These are phyloP conservation scores for Pogonocherus hispidulus DNA, from an alignment of 2,888 invertebrate species.

Conservation along the genomic window DNA sequence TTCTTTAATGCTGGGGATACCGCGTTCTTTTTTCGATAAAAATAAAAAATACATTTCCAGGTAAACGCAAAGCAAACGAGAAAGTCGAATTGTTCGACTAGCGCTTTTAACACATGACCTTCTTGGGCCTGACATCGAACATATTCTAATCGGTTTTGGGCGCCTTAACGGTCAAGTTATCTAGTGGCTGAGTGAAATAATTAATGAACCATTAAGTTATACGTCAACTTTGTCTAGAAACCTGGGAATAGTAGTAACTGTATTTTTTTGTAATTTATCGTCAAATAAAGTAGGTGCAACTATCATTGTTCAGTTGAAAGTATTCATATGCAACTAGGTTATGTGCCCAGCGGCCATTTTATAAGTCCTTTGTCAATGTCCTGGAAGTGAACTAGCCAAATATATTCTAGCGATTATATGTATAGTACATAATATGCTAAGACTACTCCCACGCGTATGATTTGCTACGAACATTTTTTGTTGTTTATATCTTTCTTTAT, in stretches of 20 bases:
- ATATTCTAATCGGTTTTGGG: background rate
- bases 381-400: too few relatives aligned
- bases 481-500: too few relatives aligned
- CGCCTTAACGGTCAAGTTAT: constrained; percentile 16
- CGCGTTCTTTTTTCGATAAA: constrained; percentile 28
- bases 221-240: constrained; percentile 4
- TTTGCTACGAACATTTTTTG: too few relatives aligned
- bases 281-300: too few relatives aligned
- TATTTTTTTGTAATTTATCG: background rate
- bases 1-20: background rate
- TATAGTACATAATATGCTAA: too few relatives aligned
- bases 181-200: constrained; percentile 3
- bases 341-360: too few relatives aligned
- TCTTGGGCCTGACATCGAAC: background rate
- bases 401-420: too few relatives aligned
- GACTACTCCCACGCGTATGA: too few relatives aligned
- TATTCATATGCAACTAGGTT: too few relatives aligned
- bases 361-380: too few relatives aligned
- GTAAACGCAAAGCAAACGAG: constrained; percentile 12
- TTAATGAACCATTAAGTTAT: constrained; percentile 22
- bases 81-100: background rate
- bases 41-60: constrained; percentile 17
- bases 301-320: too few relatives aligned
- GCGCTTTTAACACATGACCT: constrained; percentile 12
- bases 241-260: constrained; percentile 5